Base-by-base conservation (phyloP, 2,888 invertebrate genomes). In the Cerceris ruficornis region DNA sequence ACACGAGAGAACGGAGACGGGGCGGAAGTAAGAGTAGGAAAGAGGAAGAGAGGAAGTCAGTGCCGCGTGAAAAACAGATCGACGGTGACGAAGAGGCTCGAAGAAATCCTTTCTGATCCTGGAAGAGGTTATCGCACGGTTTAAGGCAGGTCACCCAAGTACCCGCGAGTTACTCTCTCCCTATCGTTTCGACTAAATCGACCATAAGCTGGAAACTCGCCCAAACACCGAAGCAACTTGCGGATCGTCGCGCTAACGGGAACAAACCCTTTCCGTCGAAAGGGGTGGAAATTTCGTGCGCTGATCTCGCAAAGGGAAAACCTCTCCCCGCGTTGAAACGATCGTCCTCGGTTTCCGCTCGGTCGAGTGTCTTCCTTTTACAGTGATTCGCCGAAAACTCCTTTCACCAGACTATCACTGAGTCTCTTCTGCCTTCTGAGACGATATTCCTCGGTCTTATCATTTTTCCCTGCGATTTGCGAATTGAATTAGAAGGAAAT, bases 111-210 rank as follows among this genome's bases (percentile, higher is more conserved):
- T 75, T 60, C 50, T 69, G 69, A 81, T 75, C 65, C 58, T 39
- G 7, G 14, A 60, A 60, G 58, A 68, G 54, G 74, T 82, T 72
- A 75, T 73, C 66, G 58, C 28, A 60, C 46, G 61, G 69, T 66
- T 82, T 64, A 65, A 59, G 42, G 57, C 43, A 41, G 66, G 52
- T 70, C 50, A 17, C 9, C n/a, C 15, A 52, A 54, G 49, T 55
- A 66, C 50, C 55, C 49, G n/a, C 43, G 60, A 68, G 72, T 83
- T 77, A 77, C 65, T 62, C 66, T 84, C 81, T 84, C 77, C 84
- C 77, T 64, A 72, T 68, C 62, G 68, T 57, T 15, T 41, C n/a
- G 15, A 69, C 41, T 58, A 69, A 76, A 76, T 75, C 76, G 69
- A 28, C 75, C 72, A 69, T 65, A 52, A 58, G 66, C 46, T 71